These are phyloP conservation scores for Scaptomyza cyrtandrae DNA, from an alignment of 2,888 invertebrate species.

Conservation along the genomic window DNA sequence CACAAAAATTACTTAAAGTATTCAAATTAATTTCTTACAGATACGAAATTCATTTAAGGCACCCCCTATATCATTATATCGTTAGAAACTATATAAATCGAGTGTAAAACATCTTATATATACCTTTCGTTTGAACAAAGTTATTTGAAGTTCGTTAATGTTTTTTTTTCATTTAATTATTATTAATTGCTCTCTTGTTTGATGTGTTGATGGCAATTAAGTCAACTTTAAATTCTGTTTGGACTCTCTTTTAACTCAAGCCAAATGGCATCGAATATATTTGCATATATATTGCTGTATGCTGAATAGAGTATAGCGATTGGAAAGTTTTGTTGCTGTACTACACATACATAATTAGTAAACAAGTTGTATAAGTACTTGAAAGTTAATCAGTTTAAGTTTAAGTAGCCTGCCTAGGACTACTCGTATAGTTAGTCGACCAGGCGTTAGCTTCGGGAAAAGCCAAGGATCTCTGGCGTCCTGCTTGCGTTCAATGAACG, in stretches of 20 bases:
- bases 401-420: conserved; percentile 59
- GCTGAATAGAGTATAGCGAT: conserved; percentile 15
- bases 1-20: too few species aligned
- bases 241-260: background rate
- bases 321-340: conserved; percentile 35
- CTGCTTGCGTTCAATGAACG: conserved; percentile 6
- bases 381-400: conserved; percentile 66
- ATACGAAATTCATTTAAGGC: too few species aligned
- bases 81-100: too few species aligned
- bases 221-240: background rate
- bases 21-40: too few species aligned
- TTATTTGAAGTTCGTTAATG: too few species aligned
- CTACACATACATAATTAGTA: conserved; percentile 58
- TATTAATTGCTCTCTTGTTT: background rate
- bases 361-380: conserved; percentile 67
- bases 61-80: too few species aligned
- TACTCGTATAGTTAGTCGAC: conserved; percentile 11
- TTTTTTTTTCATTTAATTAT: background rate
- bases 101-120: too few species aligned
- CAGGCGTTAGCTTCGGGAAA: conserved; percentile 7
- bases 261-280: background rate
- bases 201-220: background rate
- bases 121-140: too few species aligned
- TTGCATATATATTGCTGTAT: background rate
- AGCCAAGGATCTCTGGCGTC: conserved; percentile 1